These are phyloP conservation scores for Jacana jacana DNA, from an alignment of 2,113 vertebrate genomes.

Conservation along the genomic window DNA sequence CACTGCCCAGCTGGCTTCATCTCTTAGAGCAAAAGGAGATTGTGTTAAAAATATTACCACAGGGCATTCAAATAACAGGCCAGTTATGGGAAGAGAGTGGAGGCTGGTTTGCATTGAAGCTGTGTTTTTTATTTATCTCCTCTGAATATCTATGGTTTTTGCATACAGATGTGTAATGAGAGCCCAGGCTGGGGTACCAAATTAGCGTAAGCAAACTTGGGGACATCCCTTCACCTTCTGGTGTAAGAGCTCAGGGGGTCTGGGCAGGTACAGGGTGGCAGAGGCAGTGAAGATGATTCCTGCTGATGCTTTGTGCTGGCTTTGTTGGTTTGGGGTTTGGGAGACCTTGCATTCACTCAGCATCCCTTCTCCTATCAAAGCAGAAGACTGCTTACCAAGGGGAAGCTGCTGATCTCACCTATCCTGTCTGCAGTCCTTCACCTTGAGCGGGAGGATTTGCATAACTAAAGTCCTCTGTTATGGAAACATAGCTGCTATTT, in stretches of 20 bases:
- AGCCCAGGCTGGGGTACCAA: background rate
- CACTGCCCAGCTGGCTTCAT: background rate
- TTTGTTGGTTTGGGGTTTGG: background rate
- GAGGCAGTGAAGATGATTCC: background rate
- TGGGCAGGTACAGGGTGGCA: background rate
- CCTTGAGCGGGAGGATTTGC: background rate
- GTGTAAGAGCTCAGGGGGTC: background rate
- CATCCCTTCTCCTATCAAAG: background rate
- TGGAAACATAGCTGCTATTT: background rate
- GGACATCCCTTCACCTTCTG: background rate
- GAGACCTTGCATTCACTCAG: background rate
- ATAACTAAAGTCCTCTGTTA: background rate
- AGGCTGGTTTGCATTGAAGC: background rate
- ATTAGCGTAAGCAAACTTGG: background rate
- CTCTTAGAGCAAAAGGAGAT: background rate
- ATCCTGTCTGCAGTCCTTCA: background rate
- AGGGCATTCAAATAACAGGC: background rate
- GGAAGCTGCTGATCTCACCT: background rate
- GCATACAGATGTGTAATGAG: background rate
- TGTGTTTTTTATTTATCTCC: background rate
- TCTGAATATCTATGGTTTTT: background rate
- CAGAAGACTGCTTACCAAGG: background rate
- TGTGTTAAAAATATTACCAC: background rate
- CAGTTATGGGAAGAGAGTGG: rapidly evolving
- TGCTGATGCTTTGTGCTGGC: background rate